These are phyloP conservation scores for Enoplolaimus lenunculus DNA, from an alignment of 2,888 invertebrate species.

Conservation along the genomic window DNA sequence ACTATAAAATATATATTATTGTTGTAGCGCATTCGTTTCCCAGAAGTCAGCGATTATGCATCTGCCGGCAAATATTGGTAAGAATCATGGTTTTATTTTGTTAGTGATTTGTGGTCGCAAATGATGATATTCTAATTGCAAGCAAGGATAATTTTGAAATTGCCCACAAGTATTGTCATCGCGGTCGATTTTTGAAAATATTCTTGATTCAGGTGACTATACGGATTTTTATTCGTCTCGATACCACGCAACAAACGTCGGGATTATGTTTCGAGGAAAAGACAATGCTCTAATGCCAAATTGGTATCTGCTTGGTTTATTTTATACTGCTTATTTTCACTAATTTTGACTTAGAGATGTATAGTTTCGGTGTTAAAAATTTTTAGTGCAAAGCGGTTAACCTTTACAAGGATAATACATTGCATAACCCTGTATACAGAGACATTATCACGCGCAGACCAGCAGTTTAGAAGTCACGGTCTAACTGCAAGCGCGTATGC, in stretches of 20 bases:
- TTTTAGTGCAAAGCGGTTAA: too few species aligned
- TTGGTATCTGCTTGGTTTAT: constrained; percentile 54
- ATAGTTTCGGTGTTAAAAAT: too few species aligned
- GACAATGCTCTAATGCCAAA: constrained; percentile 90
- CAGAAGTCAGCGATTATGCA: constrained; percentile 71
- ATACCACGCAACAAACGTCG: constrained; percentile 92
- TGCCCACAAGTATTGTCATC: too few species aligned
- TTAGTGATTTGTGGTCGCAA: neutral
- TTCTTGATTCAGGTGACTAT: constrained; percentile 61
- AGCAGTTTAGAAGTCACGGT: too few species aligned
- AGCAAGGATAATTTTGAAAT: too few species aligned
- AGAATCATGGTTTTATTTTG: constrained; percentile 20
- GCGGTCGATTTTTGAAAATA: too few species aligned
- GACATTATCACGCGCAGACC: too few species aligned
- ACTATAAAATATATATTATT: too few species aligned
- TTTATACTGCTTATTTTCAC: constrained; percentile 24
- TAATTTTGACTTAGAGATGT: constrained; percentile 18
- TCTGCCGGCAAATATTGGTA: constrained; percentile 69
- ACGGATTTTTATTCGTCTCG: constrained; percentile 97
- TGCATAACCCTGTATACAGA: too few species aligned
- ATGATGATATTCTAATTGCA: too few species aligned
- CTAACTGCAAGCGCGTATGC: too few species aligned
- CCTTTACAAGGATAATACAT: too few species aligned
- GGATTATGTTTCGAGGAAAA: constrained; percentile 87
- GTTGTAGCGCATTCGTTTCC: constrained; percentile 53